Conservation (phyloP, 2,888 invertebrate species). For the Balanococcus diminutus region DNA sequence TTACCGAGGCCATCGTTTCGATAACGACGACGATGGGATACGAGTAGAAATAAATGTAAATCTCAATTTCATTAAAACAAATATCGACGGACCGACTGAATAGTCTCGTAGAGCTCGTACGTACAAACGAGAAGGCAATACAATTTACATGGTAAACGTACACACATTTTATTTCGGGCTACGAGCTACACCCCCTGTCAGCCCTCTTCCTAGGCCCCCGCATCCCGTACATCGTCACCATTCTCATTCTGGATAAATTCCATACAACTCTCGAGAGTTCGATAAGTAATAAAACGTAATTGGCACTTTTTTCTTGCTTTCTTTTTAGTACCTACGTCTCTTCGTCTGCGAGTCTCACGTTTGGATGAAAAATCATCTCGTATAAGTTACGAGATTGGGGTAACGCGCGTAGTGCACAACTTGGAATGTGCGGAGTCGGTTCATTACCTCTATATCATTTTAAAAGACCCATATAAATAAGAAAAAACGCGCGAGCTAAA, state of each 20-base stretch:
- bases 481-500: not conserved
- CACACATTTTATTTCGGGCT: not conserved
- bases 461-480: conserved; percentile 2
- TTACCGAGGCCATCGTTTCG: not conserved
- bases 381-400: not conserved
- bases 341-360: not conserved
- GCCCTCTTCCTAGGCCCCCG: not conserved
- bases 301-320: conserved; percentile 7
- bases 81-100: not conserved
- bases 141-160: conserved; percentile 15
- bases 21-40: not conserved
- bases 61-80: conserved; percentile 25
- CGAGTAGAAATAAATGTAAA: not conserved
- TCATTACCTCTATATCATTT: conserved; percentile 14
- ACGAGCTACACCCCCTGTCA: not conserved
- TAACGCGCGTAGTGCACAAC: not conserved
- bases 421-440: not conserved
- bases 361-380: not conserved
- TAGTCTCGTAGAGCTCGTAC: not conserved
- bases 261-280: conserved; percentile 9
- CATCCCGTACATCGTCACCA: not conserved
- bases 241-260: not conserved
- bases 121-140: not conserved
- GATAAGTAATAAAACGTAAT: conserved; percentile 40
- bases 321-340: not conserved